Percentiles rank a stretch among this genome's conserved stretches.
Evolutionary conservation across 92 coral and sea anemone species (phyloP).

Genomic region (Epizoanthus illoricatus): DNA sequence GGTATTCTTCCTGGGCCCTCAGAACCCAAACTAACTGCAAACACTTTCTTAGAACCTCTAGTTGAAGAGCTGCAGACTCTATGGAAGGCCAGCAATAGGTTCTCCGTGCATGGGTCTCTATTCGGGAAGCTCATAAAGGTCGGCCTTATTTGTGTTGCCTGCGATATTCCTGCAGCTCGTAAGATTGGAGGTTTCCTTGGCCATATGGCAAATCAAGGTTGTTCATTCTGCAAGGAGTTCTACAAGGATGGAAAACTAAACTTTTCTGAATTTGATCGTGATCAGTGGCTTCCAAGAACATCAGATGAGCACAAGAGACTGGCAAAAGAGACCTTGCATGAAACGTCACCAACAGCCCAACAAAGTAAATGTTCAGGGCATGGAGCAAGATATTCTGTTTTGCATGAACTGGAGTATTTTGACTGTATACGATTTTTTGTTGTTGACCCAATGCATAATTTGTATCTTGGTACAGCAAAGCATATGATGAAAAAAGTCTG

Average conservation of each 20-base stretch:
- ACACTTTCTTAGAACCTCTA: slow-evolving; percentile 62
- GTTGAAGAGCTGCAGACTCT: slow-evolving; percentile 54
- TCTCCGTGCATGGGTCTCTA: slow-evolving; percentile 42
- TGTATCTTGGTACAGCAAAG: slow-evolving; percentile 58
- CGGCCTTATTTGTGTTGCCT: slow-evolving; percentile 60
- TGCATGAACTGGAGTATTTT: slow-evolving; percentile 57
- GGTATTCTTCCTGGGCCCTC: slow-evolving; percentile 75
- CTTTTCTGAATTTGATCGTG: slow-evolving; percentile 63
- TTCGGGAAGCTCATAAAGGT: slow-evolving; percentile 43
- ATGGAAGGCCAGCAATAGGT: slow-evolving; percentile 44
- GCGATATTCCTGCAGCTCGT: slow-evolving; percentile 68
- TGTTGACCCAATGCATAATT: slow-evolving; percentile 61
- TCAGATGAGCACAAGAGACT: slow-evolving; percentile 44
- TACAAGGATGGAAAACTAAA: slow-evolving; percentile 24
- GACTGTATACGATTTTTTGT: slow-evolving; percentile 63
- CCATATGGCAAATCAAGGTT: slow-evolving; percentile 72
- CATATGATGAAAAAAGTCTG: slow-evolving; percentile 62
- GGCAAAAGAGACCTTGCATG: slow-evolving; percentile 38
- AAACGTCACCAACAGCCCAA: slow-evolving; percentile 44
- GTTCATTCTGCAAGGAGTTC: slow-evolving; percentile 52
- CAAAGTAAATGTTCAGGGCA: slow-evolving; percentile 48
- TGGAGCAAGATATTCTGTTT: slow-evolving; percentile 63
- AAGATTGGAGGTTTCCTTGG: slow-evolving; percentile 67
- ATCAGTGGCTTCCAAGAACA: slow-evolving; percentile 44
- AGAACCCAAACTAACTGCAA: slow-evolving; percentile 64